phyloP scores from a whole-genome alignment of 1,140 invertebrate species.

The Pseudomyrmex concolor region DNA sequence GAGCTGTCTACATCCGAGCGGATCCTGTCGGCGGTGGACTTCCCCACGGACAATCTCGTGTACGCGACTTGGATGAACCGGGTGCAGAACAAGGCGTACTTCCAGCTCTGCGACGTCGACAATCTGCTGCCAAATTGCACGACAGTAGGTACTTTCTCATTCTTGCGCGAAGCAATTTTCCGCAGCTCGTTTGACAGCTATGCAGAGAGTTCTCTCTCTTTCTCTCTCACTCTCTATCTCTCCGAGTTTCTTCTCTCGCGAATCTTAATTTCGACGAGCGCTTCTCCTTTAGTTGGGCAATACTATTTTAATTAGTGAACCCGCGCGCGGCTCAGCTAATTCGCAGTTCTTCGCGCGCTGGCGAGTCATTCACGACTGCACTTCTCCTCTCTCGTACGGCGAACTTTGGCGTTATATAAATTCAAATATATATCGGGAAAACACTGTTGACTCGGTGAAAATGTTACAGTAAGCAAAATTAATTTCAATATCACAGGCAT shows the following conservation, averaged over 20 bases:
- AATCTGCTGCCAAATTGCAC: conserved; percentile 83
- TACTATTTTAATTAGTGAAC: conserved; percentile 51
- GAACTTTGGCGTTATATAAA: conserved; percentile 25
- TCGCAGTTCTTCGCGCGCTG: conserved; percentile 18
- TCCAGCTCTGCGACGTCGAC: conserved; percentile 85
- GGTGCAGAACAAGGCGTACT: conserved; percentile 90
- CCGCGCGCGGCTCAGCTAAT: conserved; percentile 14
- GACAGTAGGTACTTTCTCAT: conserved; percentile 76
- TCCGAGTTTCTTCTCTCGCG: not conserved
- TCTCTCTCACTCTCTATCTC: not conserved
- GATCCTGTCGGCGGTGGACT: conserved; percentile 90
- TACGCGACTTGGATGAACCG: conserved; percentile 94
- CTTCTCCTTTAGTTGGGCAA: conserved; percentile 26
- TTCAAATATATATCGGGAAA: conserved; percentile 14
- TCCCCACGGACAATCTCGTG: conserved; percentile 90
- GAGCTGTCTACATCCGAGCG: conserved; percentile 85
- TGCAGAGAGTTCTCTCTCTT: not conserved
- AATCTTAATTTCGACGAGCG: conserved; percentile 28
- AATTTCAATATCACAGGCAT: not conserved
- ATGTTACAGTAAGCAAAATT: conserved; percentile 7
- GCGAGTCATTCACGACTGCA: not conserved
- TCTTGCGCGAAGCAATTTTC: not conserved
- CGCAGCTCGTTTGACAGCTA: conserved; percentile 7
- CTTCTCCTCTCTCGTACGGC: not conserved
- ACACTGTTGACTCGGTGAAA: not conserved